These are phyloP conservation scores for Heteromyza rotundicornis DNA, from an alignment of 2,888 invertebrate species.

Conservation along the genomic window DNA sequence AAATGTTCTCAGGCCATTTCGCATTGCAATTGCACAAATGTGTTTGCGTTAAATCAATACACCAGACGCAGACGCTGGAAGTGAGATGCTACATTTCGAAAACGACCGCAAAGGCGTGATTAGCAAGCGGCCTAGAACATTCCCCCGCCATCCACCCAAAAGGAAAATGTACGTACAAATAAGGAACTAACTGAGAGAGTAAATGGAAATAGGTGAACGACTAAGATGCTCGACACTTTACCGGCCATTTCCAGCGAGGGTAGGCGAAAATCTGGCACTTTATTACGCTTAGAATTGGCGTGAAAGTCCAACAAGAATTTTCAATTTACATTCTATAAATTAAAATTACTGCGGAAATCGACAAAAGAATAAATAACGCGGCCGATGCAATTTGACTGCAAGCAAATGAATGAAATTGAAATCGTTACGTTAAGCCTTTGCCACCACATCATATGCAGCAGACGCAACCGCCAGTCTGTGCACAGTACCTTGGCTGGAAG, in stretches of 20 bases:
- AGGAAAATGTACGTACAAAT: background rate
- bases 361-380: conserved; percentile 26
- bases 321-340: conserved; percentile 52
- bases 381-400: conserved; percentile 24
- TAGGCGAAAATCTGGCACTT: conserved; percentile 17
- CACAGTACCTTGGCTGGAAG: too few relatives aligned
- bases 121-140: background rate
- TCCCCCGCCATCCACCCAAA: background rate
- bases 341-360: conserved; percentile 32
- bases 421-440: conserved; percentile 33
- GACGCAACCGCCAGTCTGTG: too few relatives aligned
- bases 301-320: conserved; percentile 42
- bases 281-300: conserved; percentile 20
- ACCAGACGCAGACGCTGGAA: background rate
- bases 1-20: background rate
- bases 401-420: conserved; percentile 51
- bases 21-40: background rate
- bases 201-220: too few relatives aligned
- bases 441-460: too few relatives aligned
- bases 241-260: too few relatives aligned
- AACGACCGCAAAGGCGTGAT: background rate
- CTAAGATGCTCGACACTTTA: too few relatives aligned
- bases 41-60: too few relatives aligned
- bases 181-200: too few relatives aligned
- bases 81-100: background rate